Conservation (phyloP, 2,113 vertebrate species). For the Thomomys bottae region DNA sequence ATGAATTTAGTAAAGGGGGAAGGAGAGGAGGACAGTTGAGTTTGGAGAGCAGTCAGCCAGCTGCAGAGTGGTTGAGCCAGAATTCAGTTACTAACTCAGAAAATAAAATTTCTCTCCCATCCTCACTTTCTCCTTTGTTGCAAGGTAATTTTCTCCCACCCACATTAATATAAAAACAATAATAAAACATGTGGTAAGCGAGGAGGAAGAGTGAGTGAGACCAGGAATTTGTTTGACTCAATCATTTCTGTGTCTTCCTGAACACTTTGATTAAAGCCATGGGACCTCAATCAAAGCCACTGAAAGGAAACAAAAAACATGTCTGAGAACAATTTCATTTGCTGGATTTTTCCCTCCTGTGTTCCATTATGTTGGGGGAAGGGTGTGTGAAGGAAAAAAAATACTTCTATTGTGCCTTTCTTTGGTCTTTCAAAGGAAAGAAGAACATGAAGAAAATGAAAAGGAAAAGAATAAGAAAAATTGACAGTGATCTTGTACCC, state of each 20-base stretch:
- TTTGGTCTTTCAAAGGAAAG: conserved; percentile 85
- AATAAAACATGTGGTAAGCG: conserved; percentile 17
- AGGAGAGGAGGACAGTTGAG: conserved; percentile 70
- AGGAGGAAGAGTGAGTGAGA: conserved; percentile 42
- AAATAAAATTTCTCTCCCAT: conserved; percentile 80
- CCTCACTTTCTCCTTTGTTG: conserved; percentile 67
- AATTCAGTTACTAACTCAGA: conserved; percentile 82
- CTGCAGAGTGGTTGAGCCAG: conserved; percentile 80
- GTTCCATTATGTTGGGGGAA: conserved; percentile 77
- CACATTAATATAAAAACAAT: conserved; percentile 80
- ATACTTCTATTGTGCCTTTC: conserved; percentile 78
- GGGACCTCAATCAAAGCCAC: conserved; percentile 85
- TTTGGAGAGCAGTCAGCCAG: conserved; percentile 80
- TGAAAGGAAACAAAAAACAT: conserved; percentile 79
- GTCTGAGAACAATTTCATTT: conserved; percentile 84
- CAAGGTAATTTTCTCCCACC: conserved; percentile 76
- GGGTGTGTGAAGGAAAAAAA: not conserved
- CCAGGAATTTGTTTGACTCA: conserved; percentile 74
- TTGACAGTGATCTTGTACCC: conserved; percentile 75
- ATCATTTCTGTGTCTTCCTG: conserved; percentile 79
- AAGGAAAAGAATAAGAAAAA: conserved; percentile 57
- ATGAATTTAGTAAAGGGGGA: conserved; percentile 70
- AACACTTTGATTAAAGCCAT: conserved; percentile 85
- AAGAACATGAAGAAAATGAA: conserved; percentile 54
- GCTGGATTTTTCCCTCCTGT: conserved; percentile 80